Percentiles rank a stretch among this genome's conserved stretches.
Evolutionary conservation across 1,140 invertebrate genomes (phyloP).

Genomic region (Pogonognathellus flavescens): DNA sequence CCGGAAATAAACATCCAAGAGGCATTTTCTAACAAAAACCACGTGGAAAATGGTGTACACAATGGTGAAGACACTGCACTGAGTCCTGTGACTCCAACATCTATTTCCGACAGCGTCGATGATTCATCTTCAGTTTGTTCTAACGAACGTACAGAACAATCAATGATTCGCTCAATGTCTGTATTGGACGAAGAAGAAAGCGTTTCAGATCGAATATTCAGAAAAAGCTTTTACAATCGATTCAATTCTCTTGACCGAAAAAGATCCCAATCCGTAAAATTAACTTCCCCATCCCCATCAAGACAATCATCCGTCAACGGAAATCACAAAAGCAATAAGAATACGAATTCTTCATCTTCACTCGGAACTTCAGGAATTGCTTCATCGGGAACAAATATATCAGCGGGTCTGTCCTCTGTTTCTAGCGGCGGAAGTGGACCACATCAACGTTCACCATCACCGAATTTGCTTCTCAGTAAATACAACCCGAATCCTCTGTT

Average conservation of each 20-base stretch:
- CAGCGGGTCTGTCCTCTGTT: neutral
- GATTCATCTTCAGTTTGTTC: conserved; percentile 81
- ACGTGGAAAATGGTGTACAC: conserved; percentile 26
- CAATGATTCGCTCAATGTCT: conserved; percentile 34
- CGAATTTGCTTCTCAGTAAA: conserved; percentile 55
- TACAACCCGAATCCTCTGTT: conserved; percentile 66
- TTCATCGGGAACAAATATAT: conserved; percentile 10
- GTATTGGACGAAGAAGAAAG: conserved; percentile 76
- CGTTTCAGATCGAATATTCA: conserved; percentile 85
- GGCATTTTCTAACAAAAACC: neutral
- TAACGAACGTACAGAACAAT: conserved; percentile 70
- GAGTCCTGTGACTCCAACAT: conserved; percentile 55
- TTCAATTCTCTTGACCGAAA: conserved; percentile 75
- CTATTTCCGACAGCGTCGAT: conserved; percentile 71
- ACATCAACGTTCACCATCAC: conserved; percentile 5
- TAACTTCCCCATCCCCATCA: conserved; percentile 3
- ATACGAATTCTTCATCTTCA: neutral
- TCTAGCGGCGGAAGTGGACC: conserved; percentile 7
- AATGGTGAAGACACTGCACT: conserved; percentile 23
- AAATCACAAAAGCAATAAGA: neutral
- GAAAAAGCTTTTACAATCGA: conserved; percentile 89
- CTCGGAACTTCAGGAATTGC: neutral
- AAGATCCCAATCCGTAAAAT: conserved; percentile 1
- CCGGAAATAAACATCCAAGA: conserved; percentile 39
- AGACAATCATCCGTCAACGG: conserved; percentile 1